Evolutionary conservation across 2,888 invertebrate genomes (phyloP).

Genomic region (Uloborus plumipes): DNA sequence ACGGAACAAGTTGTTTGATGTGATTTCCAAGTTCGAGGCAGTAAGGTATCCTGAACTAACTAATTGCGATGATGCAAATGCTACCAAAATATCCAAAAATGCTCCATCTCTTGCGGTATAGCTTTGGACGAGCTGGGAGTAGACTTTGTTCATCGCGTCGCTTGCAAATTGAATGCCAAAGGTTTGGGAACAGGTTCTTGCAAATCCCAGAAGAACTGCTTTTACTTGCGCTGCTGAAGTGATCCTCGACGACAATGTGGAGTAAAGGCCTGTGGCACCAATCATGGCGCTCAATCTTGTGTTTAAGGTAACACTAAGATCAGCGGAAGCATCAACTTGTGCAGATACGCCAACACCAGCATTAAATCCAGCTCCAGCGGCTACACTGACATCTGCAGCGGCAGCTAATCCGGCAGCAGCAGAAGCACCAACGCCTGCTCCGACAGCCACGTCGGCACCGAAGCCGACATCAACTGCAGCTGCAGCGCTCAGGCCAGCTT

Average conservation of each 20-base stretch:
- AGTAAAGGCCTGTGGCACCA: background rate
- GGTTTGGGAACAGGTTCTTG: background rate
- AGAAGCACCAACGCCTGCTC: slow-evolving; percentile 1
- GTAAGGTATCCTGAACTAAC: background rate
- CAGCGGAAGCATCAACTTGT: background rate
- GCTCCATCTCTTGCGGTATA: background rate
- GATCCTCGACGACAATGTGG: background rate
- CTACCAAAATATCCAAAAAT: background rate
- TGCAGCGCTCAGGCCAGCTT: background rate
- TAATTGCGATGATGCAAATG: background rate
- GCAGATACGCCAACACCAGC: too few relatives aligned
- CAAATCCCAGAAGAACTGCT: background rate
- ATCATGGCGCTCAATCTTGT: background rate
- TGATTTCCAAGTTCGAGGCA: background rate
- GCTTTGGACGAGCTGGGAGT: background rate
- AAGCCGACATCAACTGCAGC: background rate
- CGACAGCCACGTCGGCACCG: background rate
- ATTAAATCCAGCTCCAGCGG: background rate
- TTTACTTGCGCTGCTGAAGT: background rate
- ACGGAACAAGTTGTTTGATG: background rate
- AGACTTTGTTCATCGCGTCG: background rate
- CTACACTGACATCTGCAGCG: background rate
- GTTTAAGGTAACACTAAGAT: background rate
- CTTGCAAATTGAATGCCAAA: background rate
- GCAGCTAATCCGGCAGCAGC: background rate